Base-by-base conservation (phyloP, 2,797 vertebrate species). In the Anableps anableps region DNA sequence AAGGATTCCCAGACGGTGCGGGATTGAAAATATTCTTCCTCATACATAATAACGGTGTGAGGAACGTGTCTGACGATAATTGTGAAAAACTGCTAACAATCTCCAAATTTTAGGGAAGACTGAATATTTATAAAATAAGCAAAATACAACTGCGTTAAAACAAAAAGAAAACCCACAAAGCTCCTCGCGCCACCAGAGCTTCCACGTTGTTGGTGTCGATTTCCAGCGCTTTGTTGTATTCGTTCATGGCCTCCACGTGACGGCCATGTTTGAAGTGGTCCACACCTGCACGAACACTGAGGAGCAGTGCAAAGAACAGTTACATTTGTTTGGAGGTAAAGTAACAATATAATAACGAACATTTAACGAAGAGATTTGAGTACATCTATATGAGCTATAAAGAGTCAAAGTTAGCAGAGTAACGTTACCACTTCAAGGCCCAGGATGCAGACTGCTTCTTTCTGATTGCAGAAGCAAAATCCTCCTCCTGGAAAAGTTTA, bases 181-280 rank as follows among this genome's bases (percentile, higher is more conserved):
- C 99, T 88, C 99, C 99, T 3, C 98, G 97, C 23, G 99, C 99
- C 82, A 99, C 99, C 60, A 99, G 94, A 5, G 98, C 98, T 93
- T 99, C 99, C 29, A 99, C 97, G 0, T 99, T 99, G 29, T 97
- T 96, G 0, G 93, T 95, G 91, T 99, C 99, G 8, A 99, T 99
- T 91, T 99, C 98, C 92, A 99, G 85, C 53, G 98, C 99, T 81
- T 99, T 99, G 95, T 98, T 99, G 90, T 99, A 99, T 83, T 99
- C 98, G 53, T 98, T 99, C 98, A 99, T 99, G 72, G 98, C 98
- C 83, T 99, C 98, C 17, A 99, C 98, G 0, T 98, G 97, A 2
- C 95, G 97, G 2, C 97, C 96, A 26, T 96, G 95, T 90, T 99
- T 99, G 91, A 99, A 99, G 94, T 97, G 97, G 91, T 97, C 97